Conservation (phyloP, 2,888 invertebrate species). For the Zaprionus obscuricornis region DNA sequence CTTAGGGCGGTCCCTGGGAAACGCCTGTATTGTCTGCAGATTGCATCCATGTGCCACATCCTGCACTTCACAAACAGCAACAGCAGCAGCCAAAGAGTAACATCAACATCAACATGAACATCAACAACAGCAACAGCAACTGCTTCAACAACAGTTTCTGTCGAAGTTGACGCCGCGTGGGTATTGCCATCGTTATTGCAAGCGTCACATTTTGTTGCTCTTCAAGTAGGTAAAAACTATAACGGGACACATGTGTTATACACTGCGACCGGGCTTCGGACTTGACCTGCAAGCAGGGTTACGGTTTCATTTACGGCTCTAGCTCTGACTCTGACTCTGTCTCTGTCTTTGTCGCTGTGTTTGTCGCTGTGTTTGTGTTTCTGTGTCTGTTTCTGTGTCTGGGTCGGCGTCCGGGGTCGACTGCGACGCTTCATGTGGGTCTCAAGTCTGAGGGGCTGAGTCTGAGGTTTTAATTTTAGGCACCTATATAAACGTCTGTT, state of each 20-base stretch:
- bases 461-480: constrained; percentile 63
- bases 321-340: no score
- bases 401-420: constrained; percentile 22
- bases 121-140: constrained; percentile 5
- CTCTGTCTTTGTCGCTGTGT: no score
- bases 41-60: constrained; percentile 82
- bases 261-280: constrained; percentile 15
- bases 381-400: no score
- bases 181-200: constrained; percentile 59
- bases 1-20: constrained; percentile 67
- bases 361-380: no score
- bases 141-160: neutral
- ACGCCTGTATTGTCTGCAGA: constrained; percentile 73
- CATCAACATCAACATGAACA: constrained; percentile 25
- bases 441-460: constrained; percentile 15
- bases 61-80: no score
- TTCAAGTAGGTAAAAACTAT: constrained; percentile 64
- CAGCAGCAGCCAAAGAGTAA: constrained; percentile 13
- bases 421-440: constrained; percentile 71
- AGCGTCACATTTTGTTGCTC: constrained; percentile 24
- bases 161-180: constrained; percentile 55
- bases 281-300: constrained; percentile 40
- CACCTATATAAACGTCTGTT: constrained; percentile 77
- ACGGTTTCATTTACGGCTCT: constrained; percentile 4
- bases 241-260: constrained; percentile 48